Evolutionary conservation across 2,888 invertebrate genomes (phyloP).

Genomic region (Standfussiana lucernea): DNA sequence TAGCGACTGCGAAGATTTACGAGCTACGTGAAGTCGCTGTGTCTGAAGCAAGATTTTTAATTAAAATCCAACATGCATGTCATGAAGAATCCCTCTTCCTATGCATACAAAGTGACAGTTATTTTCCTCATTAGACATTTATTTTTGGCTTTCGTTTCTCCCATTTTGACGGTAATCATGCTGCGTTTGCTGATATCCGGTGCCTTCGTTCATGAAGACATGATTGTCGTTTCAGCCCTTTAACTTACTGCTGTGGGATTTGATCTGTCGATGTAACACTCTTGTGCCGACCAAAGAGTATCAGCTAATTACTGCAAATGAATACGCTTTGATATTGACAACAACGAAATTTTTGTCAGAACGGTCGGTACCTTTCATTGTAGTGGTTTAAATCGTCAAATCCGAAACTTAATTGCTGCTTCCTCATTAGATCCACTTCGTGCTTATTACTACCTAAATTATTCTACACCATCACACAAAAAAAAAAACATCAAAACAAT

Average conservation of each 20-base stretch:
- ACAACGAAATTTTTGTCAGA: not conserved
- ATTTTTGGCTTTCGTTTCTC: not conserved
- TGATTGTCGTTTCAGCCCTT: not conserved
- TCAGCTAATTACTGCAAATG: not conserved
- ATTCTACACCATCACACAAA: constrained; percentile 24
- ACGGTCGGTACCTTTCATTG: not conserved
- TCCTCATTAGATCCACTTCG: constrained; percentile 47
- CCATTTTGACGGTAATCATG: not conserved
- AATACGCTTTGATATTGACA: no score
- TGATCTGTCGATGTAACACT: not conserved
- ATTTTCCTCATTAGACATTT: not conserved
- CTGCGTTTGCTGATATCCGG: not conserved
- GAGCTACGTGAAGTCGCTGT: not conserved
- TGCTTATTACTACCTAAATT: constrained; percentile 37
- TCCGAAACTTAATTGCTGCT: constrained; percentile 17
- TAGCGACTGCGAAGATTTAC: constrained; percentile 1
- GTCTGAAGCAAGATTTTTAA: not conserved
- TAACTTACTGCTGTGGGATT: not conserved
- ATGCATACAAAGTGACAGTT: not conserved
- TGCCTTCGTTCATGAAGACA: not conserved
- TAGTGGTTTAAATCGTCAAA: not conserved
- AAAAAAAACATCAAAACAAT: constrained; percentile 28
- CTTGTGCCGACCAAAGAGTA: not conserved
- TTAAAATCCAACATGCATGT: not conserved
- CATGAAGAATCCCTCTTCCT: not conserved